Percentiles rank a stretch among this genome's conserved stretches.
Conservation (phyloP, 2,888 invertebrate genomes). For the Eudasyphora cyanicolor region DNA sequence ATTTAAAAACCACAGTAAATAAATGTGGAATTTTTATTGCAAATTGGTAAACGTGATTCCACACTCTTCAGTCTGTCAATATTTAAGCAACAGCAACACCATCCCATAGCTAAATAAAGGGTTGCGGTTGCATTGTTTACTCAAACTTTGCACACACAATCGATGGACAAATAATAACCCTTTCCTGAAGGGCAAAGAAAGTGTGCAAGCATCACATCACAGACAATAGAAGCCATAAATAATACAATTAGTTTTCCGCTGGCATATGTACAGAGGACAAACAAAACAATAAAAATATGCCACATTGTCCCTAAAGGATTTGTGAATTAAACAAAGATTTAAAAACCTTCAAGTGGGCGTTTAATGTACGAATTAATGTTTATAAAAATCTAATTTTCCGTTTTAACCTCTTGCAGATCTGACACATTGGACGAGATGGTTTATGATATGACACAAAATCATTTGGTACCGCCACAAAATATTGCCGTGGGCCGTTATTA, state of each 20-base stretch:
- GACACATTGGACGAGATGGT: conserved; percentile 73
- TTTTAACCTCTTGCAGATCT: conserved; percentile 49
- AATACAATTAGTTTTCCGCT: conserved; percentile 68
- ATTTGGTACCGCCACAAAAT: conserved; percentile 77
- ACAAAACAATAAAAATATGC: conserved; percentile 37
- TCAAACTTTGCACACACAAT: conserved; percentile 61
- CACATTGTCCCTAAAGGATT: conserved; percentile 39
- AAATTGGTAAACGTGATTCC: conserved; percentile 71
- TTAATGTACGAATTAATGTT: conserved; percentile 22
- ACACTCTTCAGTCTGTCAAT: conserved; percentile 38
- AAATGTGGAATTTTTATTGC: conserved; percentile 74
- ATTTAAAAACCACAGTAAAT: conserved; percentile 59
- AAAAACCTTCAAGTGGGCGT: conserved; percentile 66
- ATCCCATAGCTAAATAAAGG: conserved; percentile 71
- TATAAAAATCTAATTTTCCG: conserved; percentile 26
- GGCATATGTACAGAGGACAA: conserved; percentile 61
- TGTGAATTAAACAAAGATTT: conserved; percentile 41
- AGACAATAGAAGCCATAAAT: conserved; percentile 68
- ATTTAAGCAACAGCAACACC: conserved; percentile 40
- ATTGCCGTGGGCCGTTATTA: conserved; percentile 78
- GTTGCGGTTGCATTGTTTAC: conserved; percentile 72
- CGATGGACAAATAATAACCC: conserved; percentile 57
- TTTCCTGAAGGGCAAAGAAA: conserved; percentile 30
- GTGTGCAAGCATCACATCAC: conserved; percentile 40
- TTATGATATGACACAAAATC: conserved; percentile 77